phyloP scores from a whole-genome alignment of 2,888 invertebrate species.

The Cheilosia scutellata region DNA sequence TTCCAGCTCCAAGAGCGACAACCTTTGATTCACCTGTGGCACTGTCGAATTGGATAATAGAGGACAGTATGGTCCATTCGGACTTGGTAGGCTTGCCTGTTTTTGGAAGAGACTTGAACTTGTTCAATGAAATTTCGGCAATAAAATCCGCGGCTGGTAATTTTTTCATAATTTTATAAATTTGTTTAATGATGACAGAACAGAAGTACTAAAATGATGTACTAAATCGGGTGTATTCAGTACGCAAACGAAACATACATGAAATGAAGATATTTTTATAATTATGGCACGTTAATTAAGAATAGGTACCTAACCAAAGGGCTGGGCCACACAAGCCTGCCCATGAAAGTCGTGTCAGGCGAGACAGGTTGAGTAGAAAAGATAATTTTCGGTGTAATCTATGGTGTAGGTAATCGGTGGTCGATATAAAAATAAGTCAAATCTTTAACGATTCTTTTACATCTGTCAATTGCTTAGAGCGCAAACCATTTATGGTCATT shows the following conservation, averaged over 20 bases:
- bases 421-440: no score
- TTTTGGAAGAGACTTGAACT: conserved; percentile 88
- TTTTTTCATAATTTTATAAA: conserved; percentile 20
- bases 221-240: conserved; percentile 20
- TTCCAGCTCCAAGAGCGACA: conserved; percentile 94
- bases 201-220: background rate
- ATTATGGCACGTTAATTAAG: no score
- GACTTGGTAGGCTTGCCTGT: conserved; percentile 90
- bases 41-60: conserved; percentile 87
- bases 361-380: no score
- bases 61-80: conserved; percentile 94
- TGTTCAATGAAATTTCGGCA: conserved; percentile 86
- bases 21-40: conserved; percentile 84
- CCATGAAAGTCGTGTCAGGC: no score
- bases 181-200: background rate
- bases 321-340: no score
- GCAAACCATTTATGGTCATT: no score
- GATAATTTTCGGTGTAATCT: no score
- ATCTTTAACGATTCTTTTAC: no score
- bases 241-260: background rate
- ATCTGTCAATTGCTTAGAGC: no score
- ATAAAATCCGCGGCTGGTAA: conserved; percentile 83
- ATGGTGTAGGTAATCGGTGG: no score
- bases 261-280: no score
- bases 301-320: no score